Conservation (phyloP, 2,797 vertebrate genomes). For the Parambassis ranga region DNA sequence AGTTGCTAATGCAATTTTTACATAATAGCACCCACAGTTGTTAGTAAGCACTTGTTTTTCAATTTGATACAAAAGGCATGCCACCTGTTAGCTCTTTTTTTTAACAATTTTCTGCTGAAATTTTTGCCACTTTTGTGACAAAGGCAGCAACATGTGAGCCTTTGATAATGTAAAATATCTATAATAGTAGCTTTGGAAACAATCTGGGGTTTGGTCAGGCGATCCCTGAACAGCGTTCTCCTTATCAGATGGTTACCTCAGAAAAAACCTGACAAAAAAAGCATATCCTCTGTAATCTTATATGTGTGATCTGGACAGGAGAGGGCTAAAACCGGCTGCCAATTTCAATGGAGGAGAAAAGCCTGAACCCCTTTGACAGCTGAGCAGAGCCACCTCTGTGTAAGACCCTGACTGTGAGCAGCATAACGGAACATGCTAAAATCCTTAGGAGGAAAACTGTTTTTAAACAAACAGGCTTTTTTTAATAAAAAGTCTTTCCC, state of each 20-base stretch:
- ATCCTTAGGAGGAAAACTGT: neutral
- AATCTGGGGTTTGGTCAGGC: neutral
- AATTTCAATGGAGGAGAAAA: constrained; percentile 22
- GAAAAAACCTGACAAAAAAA: neutral
- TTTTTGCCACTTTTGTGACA: too few relatives aligned
- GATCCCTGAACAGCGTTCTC: neutral
- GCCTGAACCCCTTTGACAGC: neutral
- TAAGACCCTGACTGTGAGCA: constrained; percentile 3
- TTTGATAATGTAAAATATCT: neutral
- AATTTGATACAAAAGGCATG: too few relatives aligned
- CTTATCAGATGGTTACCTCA: neutral
- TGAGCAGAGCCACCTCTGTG: neutral
- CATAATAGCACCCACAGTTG: neutral
- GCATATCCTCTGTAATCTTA: neutral
- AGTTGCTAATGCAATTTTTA: neutral
- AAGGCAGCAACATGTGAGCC: too few relatives aligned
- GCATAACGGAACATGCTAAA: constrained; percentile 4
- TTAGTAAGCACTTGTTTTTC: neutral
- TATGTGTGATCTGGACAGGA: neutral
- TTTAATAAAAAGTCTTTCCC: neutral
- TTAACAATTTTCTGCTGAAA: too few relatives aligned
- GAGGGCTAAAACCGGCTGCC: constrained; percentile 2
- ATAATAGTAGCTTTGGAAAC: neutral
- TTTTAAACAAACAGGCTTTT: constrained; percentile 5
- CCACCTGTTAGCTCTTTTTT: too few relatives aligned